Conservation (phyloP, 2,888 invertebrate species). For the Macroteleia sp. region DNA sequence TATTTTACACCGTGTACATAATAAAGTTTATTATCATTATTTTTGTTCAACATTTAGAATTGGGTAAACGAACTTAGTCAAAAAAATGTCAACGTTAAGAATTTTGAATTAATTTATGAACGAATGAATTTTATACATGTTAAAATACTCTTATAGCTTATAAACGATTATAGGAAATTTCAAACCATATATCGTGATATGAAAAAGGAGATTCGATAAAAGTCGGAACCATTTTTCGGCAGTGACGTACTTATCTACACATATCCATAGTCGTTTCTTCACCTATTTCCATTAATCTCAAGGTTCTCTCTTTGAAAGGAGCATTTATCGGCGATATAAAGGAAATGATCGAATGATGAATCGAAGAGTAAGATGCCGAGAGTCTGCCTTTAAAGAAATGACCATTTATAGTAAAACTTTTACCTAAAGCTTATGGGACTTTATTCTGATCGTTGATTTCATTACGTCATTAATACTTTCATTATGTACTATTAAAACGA, state of each 20-base stretch:
- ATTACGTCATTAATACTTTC: no score
- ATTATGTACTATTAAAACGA: no score
- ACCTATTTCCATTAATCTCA: conserved; percentile 28
- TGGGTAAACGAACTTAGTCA: no score
- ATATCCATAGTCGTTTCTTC: conserved; percentile 8
- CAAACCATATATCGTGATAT: conserved; percentile 19
- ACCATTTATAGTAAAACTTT: not conserved
- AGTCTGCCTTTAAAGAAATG: not conserved
- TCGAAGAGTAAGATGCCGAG: conserved; percentile 10
- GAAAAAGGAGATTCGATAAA: conserved; percentile 30
- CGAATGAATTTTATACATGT: no score
- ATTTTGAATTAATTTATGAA: no score
- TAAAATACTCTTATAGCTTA: no score
- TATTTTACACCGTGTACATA: no score
- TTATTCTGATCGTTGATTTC: no score
- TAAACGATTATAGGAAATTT: no score
- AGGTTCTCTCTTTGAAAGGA: conserved; percentile 7
- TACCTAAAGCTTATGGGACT: not conserved
- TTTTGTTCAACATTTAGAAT: no score
- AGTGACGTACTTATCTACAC: conserved; percentile 32
- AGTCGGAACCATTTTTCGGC: conserved; percentile 31
- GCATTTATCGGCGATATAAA: conserved; percentile 16
- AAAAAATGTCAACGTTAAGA: no score
- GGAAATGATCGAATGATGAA: conserved; percentile 28
- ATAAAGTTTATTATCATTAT: no score